Evolutionary conservation across 2,113 vertebrate genomes (phyloP).

Genomic region (Candoia aspera): DNA sequence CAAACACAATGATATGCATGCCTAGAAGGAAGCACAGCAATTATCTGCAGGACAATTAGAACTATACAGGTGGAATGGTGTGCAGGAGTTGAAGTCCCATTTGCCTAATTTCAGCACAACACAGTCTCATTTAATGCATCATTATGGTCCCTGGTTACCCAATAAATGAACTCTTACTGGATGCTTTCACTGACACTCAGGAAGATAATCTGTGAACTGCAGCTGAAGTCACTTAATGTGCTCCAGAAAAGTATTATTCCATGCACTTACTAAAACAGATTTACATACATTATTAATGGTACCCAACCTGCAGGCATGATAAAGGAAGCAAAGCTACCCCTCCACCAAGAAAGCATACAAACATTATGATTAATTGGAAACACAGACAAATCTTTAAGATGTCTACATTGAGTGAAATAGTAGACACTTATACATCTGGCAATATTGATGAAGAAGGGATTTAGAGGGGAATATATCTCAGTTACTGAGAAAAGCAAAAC

Average conservation of each 20-base stretch:
- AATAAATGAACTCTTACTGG: constrained; percentile 64
- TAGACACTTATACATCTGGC: constrained; percentile 39
- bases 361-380: constrained; percentile 68
- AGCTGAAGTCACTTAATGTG: constrained; percentile 64
- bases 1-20: background rate
- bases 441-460: constrained; percentile 50
- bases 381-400: constrained; percentile 61
- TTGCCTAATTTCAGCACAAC: constrained; percentile 30
- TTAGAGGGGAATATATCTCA: constrained; percentile 37
- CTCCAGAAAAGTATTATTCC: constrained; percentile 47
- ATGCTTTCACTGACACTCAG: constrained; percentile 54
- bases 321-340: constrained; percentile 55
- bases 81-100: constrained; percentile 24
- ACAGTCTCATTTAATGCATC: constrained; percentile 44
- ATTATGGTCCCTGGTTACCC: constrained; percentile 55
- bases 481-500: constrained; percentile 27
- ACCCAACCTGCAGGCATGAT: constrained; percentile 64
- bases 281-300: constrained; percentile 73
- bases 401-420: constrained; percentile 58
- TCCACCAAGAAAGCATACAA: constrained; percentile 65
- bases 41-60: background rate
- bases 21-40: background rate
- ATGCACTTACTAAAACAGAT: constrained; percentile 62
- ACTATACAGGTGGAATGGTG: constrained; percentile 8
- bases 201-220: constrained; percentile 41